phyloP scores from a whole-genome alignment of 2,797 vertebrate genomes.

The Leptatherina wallacei region DNA sequence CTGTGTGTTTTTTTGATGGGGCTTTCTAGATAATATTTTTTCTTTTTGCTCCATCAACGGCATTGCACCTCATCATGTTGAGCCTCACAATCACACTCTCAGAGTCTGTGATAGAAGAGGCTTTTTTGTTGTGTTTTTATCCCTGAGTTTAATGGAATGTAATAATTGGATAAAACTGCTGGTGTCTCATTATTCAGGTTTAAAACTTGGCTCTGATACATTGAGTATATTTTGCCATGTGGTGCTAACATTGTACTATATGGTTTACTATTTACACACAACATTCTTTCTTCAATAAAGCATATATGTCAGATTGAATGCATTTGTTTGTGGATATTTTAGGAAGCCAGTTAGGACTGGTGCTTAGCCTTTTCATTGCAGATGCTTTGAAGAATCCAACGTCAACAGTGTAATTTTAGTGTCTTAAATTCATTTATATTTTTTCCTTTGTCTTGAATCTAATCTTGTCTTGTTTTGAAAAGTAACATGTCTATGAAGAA shows the following conservation, averaged over 20 bases:
- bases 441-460: not conserved
- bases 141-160: slow-evolving; percentile 66
- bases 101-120: slow-evolving; percentile 48
- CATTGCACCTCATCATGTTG: slow-evolving; percentile 58
- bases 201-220: slow-evolving; percentile 29
- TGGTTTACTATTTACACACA: not conserved
- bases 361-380: not conserved
- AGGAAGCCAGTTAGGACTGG: not conserved
- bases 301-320: not conserved
- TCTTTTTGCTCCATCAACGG: slow-evolving; percentile 48
- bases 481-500: rapidly evolving
- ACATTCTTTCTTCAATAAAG: not conserved
- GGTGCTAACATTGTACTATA: not conserved
- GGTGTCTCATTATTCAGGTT: slow-evolving; percentile 35
- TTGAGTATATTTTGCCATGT: slow-evolving; percentile 13
- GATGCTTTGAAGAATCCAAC: not conserved
- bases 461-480: not conserved
- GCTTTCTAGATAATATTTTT: slow-evolving; percentile 32
- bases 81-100: slow-evolving; percentile 48
- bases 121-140: slow-evolving; percentile 62
- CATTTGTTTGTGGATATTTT: not conserved
- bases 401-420: not conserved
- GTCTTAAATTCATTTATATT: not conserved
- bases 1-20: slow-evolving; percentile 32
- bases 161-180: slow-evolving; percentile 62